These are phyloP conservation scores for Mormyrus hasselquistii DNA, from an alignment of 2,797 vertebrate species.

Conservation along the genomic window DNA sequence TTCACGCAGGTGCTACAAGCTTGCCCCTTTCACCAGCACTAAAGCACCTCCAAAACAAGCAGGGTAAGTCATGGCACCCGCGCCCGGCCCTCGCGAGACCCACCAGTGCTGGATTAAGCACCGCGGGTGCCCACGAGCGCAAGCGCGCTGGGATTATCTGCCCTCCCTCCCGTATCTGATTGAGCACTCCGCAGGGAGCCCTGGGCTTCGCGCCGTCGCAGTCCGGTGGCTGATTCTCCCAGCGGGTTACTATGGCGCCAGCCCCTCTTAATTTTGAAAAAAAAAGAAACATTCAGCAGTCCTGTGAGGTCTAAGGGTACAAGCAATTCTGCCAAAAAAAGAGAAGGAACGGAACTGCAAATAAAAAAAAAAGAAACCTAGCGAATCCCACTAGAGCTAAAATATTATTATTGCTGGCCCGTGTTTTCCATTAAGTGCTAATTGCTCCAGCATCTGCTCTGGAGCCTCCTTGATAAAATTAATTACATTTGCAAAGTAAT, in stretches of 20 bases:
- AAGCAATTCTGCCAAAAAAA: conserved; percentile 50
- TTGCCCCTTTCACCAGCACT: conserved; percentile 73
- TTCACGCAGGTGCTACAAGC: conserved; percentile 72
- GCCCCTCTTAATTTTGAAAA: background rate
- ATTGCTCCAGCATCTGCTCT: conserved; percentile 70
- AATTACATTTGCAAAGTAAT: conserved; percentile 74
- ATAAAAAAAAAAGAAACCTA: conserved; percentile 52
- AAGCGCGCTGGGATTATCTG: background rate
- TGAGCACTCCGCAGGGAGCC: background rate
- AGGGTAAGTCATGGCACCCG: conserved; percentile 66
- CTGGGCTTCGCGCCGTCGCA: background rate
- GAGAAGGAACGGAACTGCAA: conserved; percentile 41
- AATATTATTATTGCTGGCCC: conserved; percentile 63
- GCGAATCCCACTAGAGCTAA: conserved; percentile 60
- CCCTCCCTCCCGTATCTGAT: background rate
- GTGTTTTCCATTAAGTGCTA: conserved; percentile 70
- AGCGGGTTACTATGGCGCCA: background rate
- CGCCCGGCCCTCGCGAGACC: background rate
- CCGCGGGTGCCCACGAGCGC: background rate
- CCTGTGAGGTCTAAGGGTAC: background rate
- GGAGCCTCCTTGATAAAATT: conserved; percentile 71
- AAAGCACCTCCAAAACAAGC: conserved; percentile 76
- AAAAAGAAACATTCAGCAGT: background rate
- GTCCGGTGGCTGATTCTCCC: conserved; percentile 7
- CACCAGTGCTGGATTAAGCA: conserved; percentile 4